Conservation (phyloP, 2,888 invertebrate species). For the Flexamia atlantica region DNA sequence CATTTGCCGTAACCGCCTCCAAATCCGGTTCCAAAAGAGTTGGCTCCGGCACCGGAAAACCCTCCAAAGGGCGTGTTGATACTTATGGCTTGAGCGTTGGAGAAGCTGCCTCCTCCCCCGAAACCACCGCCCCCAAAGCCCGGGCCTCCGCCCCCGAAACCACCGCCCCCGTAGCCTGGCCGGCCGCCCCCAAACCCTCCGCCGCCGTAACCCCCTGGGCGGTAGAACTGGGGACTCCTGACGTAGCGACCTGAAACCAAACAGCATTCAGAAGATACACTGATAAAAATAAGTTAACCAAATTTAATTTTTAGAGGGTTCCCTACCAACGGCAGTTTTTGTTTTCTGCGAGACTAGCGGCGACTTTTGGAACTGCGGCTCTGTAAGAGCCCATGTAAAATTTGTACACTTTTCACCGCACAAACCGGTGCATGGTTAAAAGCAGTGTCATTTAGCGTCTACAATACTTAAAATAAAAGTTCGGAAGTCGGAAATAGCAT, state of each 20-base stretch:
- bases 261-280: too few species aligned
- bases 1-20: neutral
- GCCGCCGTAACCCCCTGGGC: neutral
- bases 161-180: neutral
- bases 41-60: slow-evolving; percentile 6
- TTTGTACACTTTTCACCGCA: too few species aligned
- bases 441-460: too few species aligned
- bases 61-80: slow-evolving; percentile 47
- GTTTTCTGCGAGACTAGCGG: too few species aligned
- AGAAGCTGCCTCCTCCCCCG: neutral
- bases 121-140: slow-evolving; percentile 34
- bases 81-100: slow-evolving; percentile 13
- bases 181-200: neutral
- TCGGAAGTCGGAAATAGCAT: too few species aligned
- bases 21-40: neutral
- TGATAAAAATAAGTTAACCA: too few species aligned
- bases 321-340: too few species aligned
- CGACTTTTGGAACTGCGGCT: too few species aligned
- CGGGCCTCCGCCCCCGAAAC: neutral
- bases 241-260: neutral
- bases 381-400: too few species aligned
- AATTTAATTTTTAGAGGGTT: too few species aligned
- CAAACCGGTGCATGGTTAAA: too few species aligned
- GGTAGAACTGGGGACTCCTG: neutral
- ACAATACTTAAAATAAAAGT: too few species aligned